Evolutionary conservation across 2,797 vertebrate species (phyloP).

Genomic region (Enteromius viviparus): DNA sequence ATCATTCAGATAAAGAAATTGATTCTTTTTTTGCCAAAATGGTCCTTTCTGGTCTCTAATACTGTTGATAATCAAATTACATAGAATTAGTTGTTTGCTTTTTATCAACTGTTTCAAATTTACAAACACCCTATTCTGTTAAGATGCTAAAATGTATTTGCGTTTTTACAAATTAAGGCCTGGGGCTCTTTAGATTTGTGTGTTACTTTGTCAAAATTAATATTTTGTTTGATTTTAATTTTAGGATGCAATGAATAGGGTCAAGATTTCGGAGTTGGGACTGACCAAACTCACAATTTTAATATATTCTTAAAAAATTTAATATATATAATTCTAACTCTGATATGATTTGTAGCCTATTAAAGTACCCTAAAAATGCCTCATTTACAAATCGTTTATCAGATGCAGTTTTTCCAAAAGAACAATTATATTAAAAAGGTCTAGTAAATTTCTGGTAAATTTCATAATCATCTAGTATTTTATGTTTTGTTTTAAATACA

Average conservation of each 20-base stretch:
- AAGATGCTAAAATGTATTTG: not conserved
- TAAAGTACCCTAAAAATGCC: not conserved
- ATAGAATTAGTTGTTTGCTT: constrained; percentile 12
- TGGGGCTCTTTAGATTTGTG: not conserved
- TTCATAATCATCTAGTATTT: not conserved
- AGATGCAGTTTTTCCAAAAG: constrained; percentile 2
- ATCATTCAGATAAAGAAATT: constrained; percentile 14
- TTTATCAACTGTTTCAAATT: not conserved
- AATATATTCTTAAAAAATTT: not conserved
- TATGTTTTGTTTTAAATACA: not conserved
- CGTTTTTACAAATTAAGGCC: not conserved
- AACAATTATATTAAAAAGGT: not conserved
- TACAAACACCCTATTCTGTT: not conserved
- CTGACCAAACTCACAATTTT: not conserved
- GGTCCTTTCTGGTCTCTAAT: not conserved
- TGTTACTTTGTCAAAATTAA: not conserved
- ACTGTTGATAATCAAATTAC: constrained; percentile 10
- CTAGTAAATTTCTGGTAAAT: not conserved
- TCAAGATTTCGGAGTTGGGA: not conserved
- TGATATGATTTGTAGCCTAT: not conserved
- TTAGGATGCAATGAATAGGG: not conserved
- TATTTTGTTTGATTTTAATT: not conserved
- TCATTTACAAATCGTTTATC: not conserved
- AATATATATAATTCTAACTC: no score
- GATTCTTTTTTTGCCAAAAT: not conserved